Conservation (phyloP, 2,888 invertebrate genomes). For the Atherix ibis region DNA sequence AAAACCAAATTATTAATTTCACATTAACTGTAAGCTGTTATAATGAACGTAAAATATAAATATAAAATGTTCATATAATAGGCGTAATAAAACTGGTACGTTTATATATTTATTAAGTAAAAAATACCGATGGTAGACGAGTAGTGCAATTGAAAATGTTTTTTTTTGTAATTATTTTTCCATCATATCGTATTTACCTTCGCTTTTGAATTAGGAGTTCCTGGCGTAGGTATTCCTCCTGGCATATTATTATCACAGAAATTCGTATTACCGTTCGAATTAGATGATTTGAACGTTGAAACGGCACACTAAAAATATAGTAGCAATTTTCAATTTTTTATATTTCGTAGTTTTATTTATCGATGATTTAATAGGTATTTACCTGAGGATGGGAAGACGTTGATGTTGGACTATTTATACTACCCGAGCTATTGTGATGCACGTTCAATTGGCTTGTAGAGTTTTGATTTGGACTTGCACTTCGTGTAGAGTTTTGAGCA, state of each 20-base stretch:
- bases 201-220: constrained; percentile 67
- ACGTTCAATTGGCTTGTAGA: constrained; percentile 33
- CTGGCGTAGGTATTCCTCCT: constrained; percentile 54
- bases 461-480: constrained; percentile 34
- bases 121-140: too few species aligned
- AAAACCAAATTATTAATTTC: too few species aligned
- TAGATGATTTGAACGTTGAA: constrained; percentile 31
- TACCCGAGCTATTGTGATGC: constrained; percentile 31
- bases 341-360: neutral
- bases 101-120: too few species aligned
- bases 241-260: constrained; percentile 42
- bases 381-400: constrained; percentile 32
- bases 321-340: neutral
- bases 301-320: constrained; percentile 15
- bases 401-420: constrained; percentile 32
- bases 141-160: too few species aligned
- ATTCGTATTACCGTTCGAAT: constrained; percentile 31
- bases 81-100: too few species aligned
- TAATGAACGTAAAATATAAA: too few species aligned
- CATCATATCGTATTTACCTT: too few species aligned
- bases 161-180: too few species aligned
- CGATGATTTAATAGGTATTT: constrained; percentile 10
- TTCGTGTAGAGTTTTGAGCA: constrained; percentile 35
- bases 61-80: too few species aligned
- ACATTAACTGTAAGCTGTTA: too few species aligned